Conservation (phyloP, 2,797 vertebrate genomes). For the Chaenodraco wilsoni region DNA sequence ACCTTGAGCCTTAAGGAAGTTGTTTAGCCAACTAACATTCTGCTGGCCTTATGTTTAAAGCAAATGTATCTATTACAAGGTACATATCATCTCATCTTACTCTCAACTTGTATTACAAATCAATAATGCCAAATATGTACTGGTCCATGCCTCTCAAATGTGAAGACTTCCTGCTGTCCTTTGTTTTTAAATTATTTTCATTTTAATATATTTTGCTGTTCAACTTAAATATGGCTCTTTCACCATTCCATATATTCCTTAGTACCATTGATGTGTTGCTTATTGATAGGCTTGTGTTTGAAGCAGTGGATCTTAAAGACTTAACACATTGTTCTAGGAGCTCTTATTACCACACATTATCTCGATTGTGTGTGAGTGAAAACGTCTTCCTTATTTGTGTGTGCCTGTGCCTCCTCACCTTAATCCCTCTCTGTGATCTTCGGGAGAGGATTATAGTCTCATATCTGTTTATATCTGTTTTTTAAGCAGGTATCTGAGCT, state of each 20-base stretch:
- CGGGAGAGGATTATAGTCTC: background rate
- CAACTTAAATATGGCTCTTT: background rate
- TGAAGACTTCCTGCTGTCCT: background rate
- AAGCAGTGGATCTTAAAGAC: background rate
- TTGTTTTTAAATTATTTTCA: background rate
- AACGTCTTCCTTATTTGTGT: background rate
- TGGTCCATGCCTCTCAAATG: background rate
- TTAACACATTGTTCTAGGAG: background rate
- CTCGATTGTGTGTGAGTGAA: background rate
- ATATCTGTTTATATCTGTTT: slow-evolving; percentile 6
- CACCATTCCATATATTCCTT: background rate
- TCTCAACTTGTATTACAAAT: background rate
- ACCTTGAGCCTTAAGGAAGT: background rate
- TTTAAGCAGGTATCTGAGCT: background rate
- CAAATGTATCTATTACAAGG: background rate
- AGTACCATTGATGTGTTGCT: background rate
- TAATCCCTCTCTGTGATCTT: slow-evolving; percentile 9
- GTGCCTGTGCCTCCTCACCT: background rate
- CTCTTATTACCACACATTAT: background rate
- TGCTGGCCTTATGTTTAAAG: background rate
- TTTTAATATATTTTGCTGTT: background rate
- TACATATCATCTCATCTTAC: background rate
- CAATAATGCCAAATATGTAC: background rate
- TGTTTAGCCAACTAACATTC: background rate
- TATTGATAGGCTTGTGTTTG: background rate